A percentile compares a stretch with the other conserved stretches of the same genome.
These are phyloP conservation scores for Marisa cornuarietis DNA, from an alignment of 1,140 invertebrate genomes.

Conservation along the genomic window DNA sequence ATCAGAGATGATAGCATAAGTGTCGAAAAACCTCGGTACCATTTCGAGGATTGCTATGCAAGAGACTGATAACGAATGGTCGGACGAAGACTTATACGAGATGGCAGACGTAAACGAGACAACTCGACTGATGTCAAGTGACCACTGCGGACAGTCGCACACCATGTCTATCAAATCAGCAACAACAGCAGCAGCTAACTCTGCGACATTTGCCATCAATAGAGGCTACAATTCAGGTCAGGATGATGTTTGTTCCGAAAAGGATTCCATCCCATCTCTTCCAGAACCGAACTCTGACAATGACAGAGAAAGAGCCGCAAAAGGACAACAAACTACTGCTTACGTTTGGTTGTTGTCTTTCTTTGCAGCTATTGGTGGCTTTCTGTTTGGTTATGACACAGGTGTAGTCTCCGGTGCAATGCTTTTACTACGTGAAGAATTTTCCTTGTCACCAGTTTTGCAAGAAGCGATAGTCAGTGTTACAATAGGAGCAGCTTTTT, in stretches of 20 bases:
- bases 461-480: constrained; percentile 69
- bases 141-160: background rate
- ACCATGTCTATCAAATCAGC: background rate
- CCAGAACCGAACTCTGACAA: background rate
- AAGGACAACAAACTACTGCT: constrained; percentile 14
- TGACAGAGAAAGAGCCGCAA: too few relatives aligned
- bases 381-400: constrained; percentile 75
- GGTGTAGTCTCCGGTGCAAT: constrained; percentile 74
- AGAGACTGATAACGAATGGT: background rate
- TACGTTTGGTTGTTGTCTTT: constrained; percentile 68
- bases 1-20: background rate
- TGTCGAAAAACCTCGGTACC: background rate
- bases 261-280: background rate
- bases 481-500: constrained; percentile 56
- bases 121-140: constrained; percentile 9
- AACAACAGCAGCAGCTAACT: background rate
- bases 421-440: constrained; percentile 67
- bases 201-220: background rate
- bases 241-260: background rate
- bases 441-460: constrained; percentile 64
- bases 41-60: background rate
- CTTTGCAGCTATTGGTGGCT: constrained; percentile 72
- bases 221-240: background rate
- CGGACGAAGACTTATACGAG: constrained; percentile 7
- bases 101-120: constrained; percentile 16